Base-by-base conservation (phyloP, 2,888 invertebrate genomes). In the Hydrotaea cyrtoneurina region DNA sequence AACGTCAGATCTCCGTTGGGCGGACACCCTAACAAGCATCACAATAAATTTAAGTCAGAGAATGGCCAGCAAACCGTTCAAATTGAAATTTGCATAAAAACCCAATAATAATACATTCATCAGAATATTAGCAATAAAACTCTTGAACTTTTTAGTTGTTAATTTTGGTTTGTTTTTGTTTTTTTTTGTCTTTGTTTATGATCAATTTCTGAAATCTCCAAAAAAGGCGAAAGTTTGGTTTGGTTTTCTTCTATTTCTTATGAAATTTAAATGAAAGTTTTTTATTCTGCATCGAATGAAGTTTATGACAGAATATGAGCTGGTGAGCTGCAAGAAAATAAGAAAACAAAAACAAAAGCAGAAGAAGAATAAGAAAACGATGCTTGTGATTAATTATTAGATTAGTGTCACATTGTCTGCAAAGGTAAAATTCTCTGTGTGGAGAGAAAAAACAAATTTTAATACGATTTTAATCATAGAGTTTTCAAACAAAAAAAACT, bases 141-240 rank as follows among this genome's bases (percentile, higher is more conserved):
- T 2, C 26, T 26, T 19, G 2, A 55, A 21, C 21, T 53, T 62
- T 59, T 62, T 3, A 17, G 17, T 17, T 64, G 36, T 15, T 36
- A 15, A 62, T 31, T 15, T 26, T 59, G n/a, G n/a, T n/a, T n/a
- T n/a, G 31, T 31, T 31, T 31, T 31, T 31, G 31, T 4, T 31
- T 4, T 31, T 31, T 7, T 26, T 4, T 31, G 7, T 31, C 7
- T 7, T 26, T 53, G 17, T 64, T 5, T 36, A 64, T 64, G 64
- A 64, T 36, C 21, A 26, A 15, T 59, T 59, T 59, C 59, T 59
- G n/a, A 59, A 26, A 59, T 7, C 26, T 21, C 57, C 13, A 26
- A 64, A n/a, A 13, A 43, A 66, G 19, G 43, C 39, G 66, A 66
- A 66, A 66, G 39, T 66, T 66, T 66, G 13, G 10, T n/a, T 2